Base-by-base conservation (phyloP, 2,888 invertebrate species). In the Morpho achilles region DNA sequence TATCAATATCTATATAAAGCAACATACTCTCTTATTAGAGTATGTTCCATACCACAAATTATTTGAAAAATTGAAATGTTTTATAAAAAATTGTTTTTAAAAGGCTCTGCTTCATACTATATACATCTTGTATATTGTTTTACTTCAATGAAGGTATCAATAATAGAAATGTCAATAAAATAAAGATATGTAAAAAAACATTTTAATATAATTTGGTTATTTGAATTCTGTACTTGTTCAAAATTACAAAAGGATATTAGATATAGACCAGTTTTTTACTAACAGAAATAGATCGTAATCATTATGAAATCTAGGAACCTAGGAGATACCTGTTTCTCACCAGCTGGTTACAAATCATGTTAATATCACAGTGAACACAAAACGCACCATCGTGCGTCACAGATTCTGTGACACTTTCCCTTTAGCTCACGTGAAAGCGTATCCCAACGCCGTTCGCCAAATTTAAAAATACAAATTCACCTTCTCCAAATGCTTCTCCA, bases 401-500 rank as follows among this genome's bases (percentile, higher is more conserved):
- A 53, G 16, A 16, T 32, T 32, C 59, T 60, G 62, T 66, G 74
- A 76, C 79, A 82, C 78, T 79, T 80, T 74, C 79, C 75, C 74
- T 70, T 32, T 67, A 67, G 68, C 67, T 71, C 73, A 73, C 74
- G 73, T 74, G 70, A 75, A 73, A 67, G 66, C 73, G 75, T 69
- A 70, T 67, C 66, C 70, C 74, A 69, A 69, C 73, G 75, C 70
- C 73, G 72, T 73, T 76, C 81, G 59, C 65, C 60, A 65, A 69
- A 71, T 84, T 87, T 91, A 90, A 88, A 87, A 87, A 86, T 87
- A 76, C 79, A 90, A 88, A 88, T 87, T 93, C 94, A 99, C 99
- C 96, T 97, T 96, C 93, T 95, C 93, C 82, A 99, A 95, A 93
- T 98, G 98, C 84, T 94, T 94, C 92, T 98, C 98, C 85, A 99